A percentile compares a stretch with the other conserved stretches of the same genome.
phyloP scores from a whole-genome alignment of 2,888 invertebrate species.

The Ophion ellenae region DNA sequence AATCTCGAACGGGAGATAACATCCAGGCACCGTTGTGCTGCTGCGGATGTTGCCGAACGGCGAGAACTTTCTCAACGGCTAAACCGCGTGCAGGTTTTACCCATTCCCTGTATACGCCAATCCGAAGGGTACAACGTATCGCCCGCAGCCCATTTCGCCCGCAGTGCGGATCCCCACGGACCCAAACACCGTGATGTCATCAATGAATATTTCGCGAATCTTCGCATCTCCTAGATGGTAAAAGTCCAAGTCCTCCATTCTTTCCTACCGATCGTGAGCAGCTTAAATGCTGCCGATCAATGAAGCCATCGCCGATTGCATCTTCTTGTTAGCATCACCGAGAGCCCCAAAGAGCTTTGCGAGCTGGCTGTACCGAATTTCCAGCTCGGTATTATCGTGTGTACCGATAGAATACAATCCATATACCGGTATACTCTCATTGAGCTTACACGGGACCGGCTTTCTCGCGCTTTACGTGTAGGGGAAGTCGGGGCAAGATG shows the following conservation, averaged over 20 bases:
- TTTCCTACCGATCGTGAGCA: not conserved
- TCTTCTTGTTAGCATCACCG: not conserved
- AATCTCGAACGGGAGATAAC: constrained; percentile 74
- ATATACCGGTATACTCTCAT: constrained; percentile 56
- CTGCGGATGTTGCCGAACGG: constrained; percentile 57
- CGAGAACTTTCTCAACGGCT: constrained; percentile 44
- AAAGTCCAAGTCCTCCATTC: not conserved
- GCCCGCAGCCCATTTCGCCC: not conserved
- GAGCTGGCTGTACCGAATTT: constrained; percentile 58
- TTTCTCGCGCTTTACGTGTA: constrained; percentile 51
- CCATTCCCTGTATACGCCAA: constrained; percentile 38
- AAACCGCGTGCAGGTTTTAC: constrained; percentile 35
- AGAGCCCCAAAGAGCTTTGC: constrained; percentile 31
- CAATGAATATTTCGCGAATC: not conserved
- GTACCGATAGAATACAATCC: constrained; percentile 79
- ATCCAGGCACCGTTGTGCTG: constrained; percentile 59
- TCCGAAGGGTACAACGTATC: not conserved
- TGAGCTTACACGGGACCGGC: constrained; percentile 73
- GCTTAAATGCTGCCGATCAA: not conserved
- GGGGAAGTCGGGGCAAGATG: no score
- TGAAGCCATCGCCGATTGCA: not conserved
- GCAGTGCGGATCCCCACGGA: constrained; percentile 12
- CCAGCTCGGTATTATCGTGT: constrained; percentile 69
- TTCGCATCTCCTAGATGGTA: not conserved
- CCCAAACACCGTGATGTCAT: not conserved